Conservation (phyloP, 2,797 vertebrate genomes). For the Distichodus sexfasciatus region DNA sequence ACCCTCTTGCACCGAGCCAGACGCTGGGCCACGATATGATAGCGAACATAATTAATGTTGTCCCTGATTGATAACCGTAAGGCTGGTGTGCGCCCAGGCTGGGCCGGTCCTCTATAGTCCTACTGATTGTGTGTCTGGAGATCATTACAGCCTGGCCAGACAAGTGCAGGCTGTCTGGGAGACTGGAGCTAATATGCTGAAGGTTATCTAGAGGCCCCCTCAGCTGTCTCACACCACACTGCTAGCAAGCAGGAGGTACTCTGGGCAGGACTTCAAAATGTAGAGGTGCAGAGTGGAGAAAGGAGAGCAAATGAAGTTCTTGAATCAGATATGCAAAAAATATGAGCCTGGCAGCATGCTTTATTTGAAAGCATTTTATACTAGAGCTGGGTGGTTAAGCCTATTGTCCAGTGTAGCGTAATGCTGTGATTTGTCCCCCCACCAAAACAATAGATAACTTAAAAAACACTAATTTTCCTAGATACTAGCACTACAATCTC, state of each 20-base stretch:
- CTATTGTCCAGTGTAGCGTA: too few relatives aligned
- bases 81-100: constrained; percentile 33
- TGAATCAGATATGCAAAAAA: background rate
- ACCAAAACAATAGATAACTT: too few relatives aligned
- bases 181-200: constrained; percentile 31
- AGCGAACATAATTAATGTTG: constrained; percentile 52
- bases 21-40: constrained; percentile 2
- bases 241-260: constrained; percentile 9
- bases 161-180: constrained; percentile 29
- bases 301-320: background rate
- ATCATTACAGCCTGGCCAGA: constrained; percentile 29
- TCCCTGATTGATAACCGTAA: constrained; percentile 50
- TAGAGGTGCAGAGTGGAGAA: too few relatives aligned
- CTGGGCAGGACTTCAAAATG: background rate
- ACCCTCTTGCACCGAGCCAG: constrained; percentile 34
- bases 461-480: too few relatives aligned
- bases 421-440: too few relatives aligned
- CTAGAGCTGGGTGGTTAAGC: too few relatives aligned
- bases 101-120: constrained; percentile 13
- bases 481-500: too few relatives aligned
- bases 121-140: constrained; percentile 47
- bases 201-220: constrained; percentile 19
- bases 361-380: too few relatives aligned
- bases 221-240: constrained; percentile 26
- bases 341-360: too few relatives aligned